phyloP scores from a whole-genome alignment of 2,888 invertebrate genomes.

The Lomographa bimaculata region DNA sequence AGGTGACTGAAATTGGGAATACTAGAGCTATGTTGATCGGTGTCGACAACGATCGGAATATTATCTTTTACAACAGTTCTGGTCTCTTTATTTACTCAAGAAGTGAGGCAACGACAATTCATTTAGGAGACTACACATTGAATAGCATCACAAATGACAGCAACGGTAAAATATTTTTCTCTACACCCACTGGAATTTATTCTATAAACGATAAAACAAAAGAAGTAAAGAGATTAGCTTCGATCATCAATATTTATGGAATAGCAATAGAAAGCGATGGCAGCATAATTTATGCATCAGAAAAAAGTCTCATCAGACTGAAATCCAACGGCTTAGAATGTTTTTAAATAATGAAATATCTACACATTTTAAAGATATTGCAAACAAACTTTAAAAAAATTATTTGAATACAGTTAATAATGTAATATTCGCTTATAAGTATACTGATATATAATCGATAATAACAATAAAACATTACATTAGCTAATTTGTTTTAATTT shows the following conservation, averaged over 20 bases:
- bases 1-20: slow-evolving; percentile 38
- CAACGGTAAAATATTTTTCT: slow-evolving; percentile 43
- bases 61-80: slow-evolving; percentile 46
- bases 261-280: slow-evolving; percentile 41
- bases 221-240: slow-evolving; percentile 26
- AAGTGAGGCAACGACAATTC: slow-evolving; percentile 1
- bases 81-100: slow-evolving; percentile 42
- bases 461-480: too few species aligned
- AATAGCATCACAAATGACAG: slow-evolving; percentile 44
- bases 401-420: too few species aligned
- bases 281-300: slow-evolving; percentile 41
- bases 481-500: too few species aligned
- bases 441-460: too few species aligned
- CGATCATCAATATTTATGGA: slow-evolving; percentile 37
- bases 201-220: slow-evolving; percentile 25
- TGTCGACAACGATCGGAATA: slow-evolving; percentile 37
- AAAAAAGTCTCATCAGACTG: slow-evolving; percentile 41
- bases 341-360: slow-evolving; percentile 1
- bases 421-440: too few species aligned
- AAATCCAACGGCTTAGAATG: slow-evolving; percentile 33
- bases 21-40: slow-evolving; percentile 41
- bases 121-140: slow-evolving; percentile 29
- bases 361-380: too few species aligned
- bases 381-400: too few species aligned
- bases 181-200: slow-evolving; percentile 40